A percentile compares a stretch with the other conserved stretches of the same genome.
Conservation (phyloP, 2,113 vertebrate genomes). For the Cercocebus atys region DNA sequence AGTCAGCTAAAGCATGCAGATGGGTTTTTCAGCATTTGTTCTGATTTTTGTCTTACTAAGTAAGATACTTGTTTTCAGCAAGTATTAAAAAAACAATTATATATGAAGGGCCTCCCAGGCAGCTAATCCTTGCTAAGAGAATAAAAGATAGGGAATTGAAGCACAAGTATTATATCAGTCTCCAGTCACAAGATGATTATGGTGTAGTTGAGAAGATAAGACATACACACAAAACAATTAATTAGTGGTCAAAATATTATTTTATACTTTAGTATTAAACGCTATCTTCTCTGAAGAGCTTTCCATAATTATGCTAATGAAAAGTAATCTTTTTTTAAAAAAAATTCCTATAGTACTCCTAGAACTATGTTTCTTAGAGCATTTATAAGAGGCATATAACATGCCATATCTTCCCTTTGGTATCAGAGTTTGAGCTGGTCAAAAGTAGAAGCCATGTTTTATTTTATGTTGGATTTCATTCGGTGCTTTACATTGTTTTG, state of each 20-base stretch:
- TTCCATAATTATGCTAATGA: neutral
- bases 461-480: neutral
- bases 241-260: constrained; percentile 26
- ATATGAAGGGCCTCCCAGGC: neutral
- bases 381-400: neutral
- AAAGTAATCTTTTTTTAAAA: neutral
- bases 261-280: constrained; percentile 4
- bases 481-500: neutral
- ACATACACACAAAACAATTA: neutral
- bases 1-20: neutral
- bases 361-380: neutral
- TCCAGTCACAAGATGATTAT: neutral
- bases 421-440: neutral
- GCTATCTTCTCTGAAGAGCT: neutral
- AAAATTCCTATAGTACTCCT: neutral
- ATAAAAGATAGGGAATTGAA: neutral
- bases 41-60: constrained; percentile 32
- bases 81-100: constrained; percentile 34
- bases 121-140: constrained; percentile 21
- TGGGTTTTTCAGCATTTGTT: neutral
- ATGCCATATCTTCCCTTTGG: neutral
- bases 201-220: neutral
- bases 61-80: neutral
- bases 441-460: neutral
- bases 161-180: neutral